Evolutionary conservation across 2,113 vertebrate genomes (phyloP).

Genomic region (Engystomops pustulosus): DNA sequence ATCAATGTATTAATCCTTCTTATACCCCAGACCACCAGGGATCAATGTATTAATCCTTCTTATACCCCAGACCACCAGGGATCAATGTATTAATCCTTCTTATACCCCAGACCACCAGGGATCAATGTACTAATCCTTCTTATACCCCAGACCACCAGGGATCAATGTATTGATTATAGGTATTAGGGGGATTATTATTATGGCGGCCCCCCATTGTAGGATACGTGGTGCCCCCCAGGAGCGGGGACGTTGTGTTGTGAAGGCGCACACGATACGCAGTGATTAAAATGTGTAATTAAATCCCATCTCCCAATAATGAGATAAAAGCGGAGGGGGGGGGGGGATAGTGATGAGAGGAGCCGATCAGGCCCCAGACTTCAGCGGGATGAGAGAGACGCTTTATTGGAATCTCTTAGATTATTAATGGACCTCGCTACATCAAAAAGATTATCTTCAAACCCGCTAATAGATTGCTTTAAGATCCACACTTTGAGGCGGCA

Average conservation of each 20-base stretch:
- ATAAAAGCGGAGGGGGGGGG: slow-evolving; percentile 23
- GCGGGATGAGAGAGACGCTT: slow-evolving; percentile 26
- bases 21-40: no score
- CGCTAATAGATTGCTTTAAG: slow-evolving; percentile 5
- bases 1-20: no score
- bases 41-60: no score
- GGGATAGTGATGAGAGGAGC: slow-evolving; percentile 38
- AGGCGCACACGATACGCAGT: background rate
- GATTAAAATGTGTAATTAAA: slow-evolving; percentile 55
- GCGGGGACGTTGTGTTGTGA: slow-evolving; percentile 20
- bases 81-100: no score
- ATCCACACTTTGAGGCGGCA: slow-evolving; percentile 4
- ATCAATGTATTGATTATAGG: no score
- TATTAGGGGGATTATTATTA: no score
- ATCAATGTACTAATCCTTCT: no score
- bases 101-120: no score
- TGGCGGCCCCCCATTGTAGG: no score
- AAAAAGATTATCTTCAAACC: slow-evolving; percentile 36
- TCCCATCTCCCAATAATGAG: slow-evolving; percentile 35
- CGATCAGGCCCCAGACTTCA: background rate
- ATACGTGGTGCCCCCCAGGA: no score
- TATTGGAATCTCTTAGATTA: slow-evolving; percentile 36
- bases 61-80: no score
- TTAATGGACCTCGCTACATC: slow-evolving; percentile 41
- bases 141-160: no score